Percentiles rank a stretch among this genome's conserved stretches.
phyloP scores from a whole-genome alignment of 1,140 invertebrate species.

The Drosophila teissieri region DNA sequence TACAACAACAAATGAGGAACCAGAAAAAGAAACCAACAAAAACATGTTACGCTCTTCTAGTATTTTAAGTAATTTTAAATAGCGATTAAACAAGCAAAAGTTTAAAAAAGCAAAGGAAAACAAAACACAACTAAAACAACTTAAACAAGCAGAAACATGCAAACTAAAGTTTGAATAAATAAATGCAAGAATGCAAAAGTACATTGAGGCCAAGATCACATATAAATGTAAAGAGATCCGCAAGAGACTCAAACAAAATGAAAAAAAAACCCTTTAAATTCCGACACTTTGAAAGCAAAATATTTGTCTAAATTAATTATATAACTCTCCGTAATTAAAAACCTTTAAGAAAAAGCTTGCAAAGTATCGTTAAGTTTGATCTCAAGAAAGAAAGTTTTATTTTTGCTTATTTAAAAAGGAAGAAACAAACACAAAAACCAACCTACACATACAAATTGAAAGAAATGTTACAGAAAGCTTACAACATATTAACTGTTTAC shows the following conservation, averaged over 20 bases:
- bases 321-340: conserved; percentile 44
- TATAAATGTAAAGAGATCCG: conserved; percentile 5
- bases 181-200: conserved; percentile 42
- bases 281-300: conserved; percentile 38
- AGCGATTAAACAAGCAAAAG: conserved; percentile 71
- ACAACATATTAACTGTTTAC: conserved; percentile 73
- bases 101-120: conserved; percentile 69
- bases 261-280: conserved; percentile 24
- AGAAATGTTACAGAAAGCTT: conserved; percentile 61
- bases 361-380: conserved; percentile 83
- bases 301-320: conserved; percentile 51
- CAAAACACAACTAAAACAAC: conserved; percentile 44
- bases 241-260: conserved; percentile 27
- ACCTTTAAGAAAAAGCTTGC: conserved; percentile 61
- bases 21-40: conserved; percentile 46
- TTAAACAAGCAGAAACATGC: conserved; percentile 46
- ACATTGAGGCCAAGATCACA: conserved; percentile 25
- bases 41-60: conserved; percentile 81
- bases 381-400: conserved; percentile 74
- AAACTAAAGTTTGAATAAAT: conserved; percentile 65
- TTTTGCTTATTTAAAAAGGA: conserved; percentile 77
- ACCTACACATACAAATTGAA: conserved; percentile 23
- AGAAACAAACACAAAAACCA: conserved; percentile 38
- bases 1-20: conserved; percentile 34
- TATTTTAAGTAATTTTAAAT: conserved; percentile 83